Evolutionary conservation across 30 jellyfish, hydroid and myxozoan genomes (phyloP).

Genomic region (Morbakka virulenta): DNA sequence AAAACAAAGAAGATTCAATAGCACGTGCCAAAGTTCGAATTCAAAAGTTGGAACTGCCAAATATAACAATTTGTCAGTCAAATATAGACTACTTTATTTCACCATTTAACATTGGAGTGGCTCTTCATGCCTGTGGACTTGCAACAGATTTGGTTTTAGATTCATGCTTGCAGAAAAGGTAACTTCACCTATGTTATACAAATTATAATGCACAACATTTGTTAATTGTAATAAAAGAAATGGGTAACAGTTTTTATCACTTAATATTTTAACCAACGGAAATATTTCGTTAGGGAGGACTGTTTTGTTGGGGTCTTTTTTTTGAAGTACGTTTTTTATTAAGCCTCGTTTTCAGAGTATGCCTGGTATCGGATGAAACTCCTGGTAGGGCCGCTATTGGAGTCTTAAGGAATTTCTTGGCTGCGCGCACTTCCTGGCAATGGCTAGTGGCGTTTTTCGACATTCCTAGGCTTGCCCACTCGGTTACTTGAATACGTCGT

Average conservation of each 20-base stretch:
- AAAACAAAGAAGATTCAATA: slow-evolving; percentile 84
- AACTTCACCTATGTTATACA: no score
- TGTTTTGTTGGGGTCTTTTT: background rate
- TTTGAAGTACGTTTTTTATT: no score
- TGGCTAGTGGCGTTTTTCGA: no score
- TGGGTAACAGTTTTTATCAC: background rate
- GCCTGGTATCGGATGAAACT: no score
- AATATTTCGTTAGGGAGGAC: background rate
- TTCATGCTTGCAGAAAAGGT: slow-evolving; percentile 58
- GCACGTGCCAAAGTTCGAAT: slow-evolving; percentile 64
- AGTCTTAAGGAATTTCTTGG: no score
- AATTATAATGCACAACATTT: no score
- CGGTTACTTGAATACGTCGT: no score
- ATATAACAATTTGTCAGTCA: slow-evolving; percentile 47
- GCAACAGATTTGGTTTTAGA: slow-evolving; percentile 90
- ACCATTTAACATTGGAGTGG: slow-evolving; percentile 70
- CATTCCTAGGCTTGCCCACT: no score
- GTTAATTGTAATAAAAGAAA: background rate
- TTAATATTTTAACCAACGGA: background rate
- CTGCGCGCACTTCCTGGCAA: no score
- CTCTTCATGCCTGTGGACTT: slow-evolving; percentile 91
- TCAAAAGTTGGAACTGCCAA: slow-evolving; percentile 22
- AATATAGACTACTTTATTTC: slow-evolving; percentile 75
- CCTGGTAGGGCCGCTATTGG: no score
- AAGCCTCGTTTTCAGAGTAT: no score